These are phyloP conservation scores for Boloria euphrosyne DNA, from an alignment of 2,888 invertebrate genomes.

Conservation along the genomic window DNA sequence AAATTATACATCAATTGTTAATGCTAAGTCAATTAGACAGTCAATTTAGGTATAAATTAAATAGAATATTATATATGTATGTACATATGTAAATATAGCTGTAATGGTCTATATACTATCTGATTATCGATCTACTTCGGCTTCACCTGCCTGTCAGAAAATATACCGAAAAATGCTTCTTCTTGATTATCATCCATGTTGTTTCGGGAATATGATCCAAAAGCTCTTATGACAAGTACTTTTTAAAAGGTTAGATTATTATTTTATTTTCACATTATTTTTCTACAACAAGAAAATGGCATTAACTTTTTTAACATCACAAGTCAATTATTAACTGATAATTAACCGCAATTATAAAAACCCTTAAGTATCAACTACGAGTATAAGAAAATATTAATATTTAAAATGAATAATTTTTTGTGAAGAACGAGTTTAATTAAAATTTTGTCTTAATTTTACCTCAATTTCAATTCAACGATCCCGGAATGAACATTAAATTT, in stretches of 20 bases:
- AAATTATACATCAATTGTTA: neutral
- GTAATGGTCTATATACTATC: no score
- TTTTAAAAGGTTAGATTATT: no score
- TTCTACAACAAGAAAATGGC: no score
- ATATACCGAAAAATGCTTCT: no score
- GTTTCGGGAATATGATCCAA: no score
- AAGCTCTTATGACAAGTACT: no score
- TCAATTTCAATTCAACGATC: constrained; percentile 29
- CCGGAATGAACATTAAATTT: constrained; percentile 34
- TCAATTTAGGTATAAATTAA: constrained; percentile 7
- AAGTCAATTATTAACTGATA: neutral
- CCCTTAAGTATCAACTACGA: neutral
- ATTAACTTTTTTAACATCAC: no score
- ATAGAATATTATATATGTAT: neutral
- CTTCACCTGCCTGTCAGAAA: no score
- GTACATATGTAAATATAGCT: neutral
- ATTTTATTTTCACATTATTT: no score
- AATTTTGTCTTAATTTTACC: constrained; percentile 33
- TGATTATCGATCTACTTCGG: no score
- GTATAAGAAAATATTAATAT: neutral
- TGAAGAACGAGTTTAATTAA: constrained; percentile 33
- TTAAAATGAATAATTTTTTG: constrained; percentile 5
- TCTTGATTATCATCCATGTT: no score
- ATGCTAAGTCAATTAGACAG: constrained; percentile 1
- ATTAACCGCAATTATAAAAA: constrained; percentile 9